Conservation (phyloP, 2,113 vertebrate species). For the Embiotoca jacksoni region DNA sequence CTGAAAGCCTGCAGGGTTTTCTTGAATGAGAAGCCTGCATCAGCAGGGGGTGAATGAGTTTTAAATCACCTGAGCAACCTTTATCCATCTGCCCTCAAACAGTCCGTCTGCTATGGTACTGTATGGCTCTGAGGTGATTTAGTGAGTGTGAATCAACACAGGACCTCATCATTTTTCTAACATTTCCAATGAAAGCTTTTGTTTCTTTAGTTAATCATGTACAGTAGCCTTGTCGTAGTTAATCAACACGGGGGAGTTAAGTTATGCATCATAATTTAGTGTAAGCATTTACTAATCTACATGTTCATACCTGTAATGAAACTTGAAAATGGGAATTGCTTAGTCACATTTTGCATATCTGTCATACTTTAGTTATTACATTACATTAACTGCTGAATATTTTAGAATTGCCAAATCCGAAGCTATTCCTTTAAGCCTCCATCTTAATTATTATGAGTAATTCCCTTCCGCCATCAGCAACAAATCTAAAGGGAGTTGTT, state of each 20-base stretch:
- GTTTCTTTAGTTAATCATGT: not conserved
- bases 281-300: not conserved
- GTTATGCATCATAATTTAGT: not conserved
- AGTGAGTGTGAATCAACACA: not conserved
- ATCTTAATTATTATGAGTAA: constrained; percentile 15
- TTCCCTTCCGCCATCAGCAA: not conserved
- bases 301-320: not conserved
- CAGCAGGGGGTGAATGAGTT: constrained; percentile 65
- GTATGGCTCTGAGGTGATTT: constrained; percentile 2
- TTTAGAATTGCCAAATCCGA: not conserved
- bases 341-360: constrained; percentile 3
- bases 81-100: not conserved
- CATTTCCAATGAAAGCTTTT: not conserved
- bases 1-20: constrained; percentile 50
- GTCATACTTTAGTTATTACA: not conserved
- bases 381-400: not conserved
- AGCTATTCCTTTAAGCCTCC: not conserved
- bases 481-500: constrained; percentile 2
- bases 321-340: not conserved
- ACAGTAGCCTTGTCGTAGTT: not conserved
- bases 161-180: constrained; percentile 8
- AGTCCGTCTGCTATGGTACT: not conserved
- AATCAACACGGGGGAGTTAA: not conserved
- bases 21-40: constrained; percentile 46
- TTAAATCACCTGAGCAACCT: constrained; percentile 66